Percentiles rank a stretch among this genome's conserved stretches.
Evolutionary conservation across 2,888 invertebrate genomes (phyloP).

Genomic region (Idaea aversata): DNA sequence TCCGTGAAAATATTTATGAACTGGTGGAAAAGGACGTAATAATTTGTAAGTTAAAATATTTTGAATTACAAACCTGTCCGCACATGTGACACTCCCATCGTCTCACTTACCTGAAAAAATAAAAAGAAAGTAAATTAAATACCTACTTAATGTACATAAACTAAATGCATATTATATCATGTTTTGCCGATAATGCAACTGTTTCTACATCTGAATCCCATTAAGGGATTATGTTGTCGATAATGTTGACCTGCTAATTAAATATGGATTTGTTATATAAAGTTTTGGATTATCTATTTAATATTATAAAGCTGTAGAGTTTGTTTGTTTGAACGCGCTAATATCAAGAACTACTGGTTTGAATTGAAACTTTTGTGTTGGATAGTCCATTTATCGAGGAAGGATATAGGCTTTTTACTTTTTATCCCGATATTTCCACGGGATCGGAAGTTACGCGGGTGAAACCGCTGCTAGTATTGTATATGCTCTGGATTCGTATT

Average conservation of each 20-base stretch:
- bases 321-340: no score
- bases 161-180: background rate
- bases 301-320: no score
- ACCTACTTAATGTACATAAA: background rate
- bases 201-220: conserved; percentile 41
- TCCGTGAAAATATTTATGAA: background rate
- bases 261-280: conserved; percentile 29
- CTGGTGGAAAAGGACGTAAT: background rate
- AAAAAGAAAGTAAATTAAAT: conserved; percentile 15
- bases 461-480: no score
- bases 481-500: no score
- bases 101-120: conserved; percentile 69
- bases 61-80: conserved; percentile 29
- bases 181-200: conserved; percentile 38
- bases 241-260: conserved; percentile 46
- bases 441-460: no score
- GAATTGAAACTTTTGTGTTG: no score
- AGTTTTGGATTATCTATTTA: background rate
- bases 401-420: no score
- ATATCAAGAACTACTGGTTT: no score
- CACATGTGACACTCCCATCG: conserved; percentile 14
- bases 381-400: no score
- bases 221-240: background rate
- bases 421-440: no score
- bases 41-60: background rate